Base-by-base conservation (phyloP, 2,113 vertebrate genomes). In the Myanophis thanlyinensis region DNA sequence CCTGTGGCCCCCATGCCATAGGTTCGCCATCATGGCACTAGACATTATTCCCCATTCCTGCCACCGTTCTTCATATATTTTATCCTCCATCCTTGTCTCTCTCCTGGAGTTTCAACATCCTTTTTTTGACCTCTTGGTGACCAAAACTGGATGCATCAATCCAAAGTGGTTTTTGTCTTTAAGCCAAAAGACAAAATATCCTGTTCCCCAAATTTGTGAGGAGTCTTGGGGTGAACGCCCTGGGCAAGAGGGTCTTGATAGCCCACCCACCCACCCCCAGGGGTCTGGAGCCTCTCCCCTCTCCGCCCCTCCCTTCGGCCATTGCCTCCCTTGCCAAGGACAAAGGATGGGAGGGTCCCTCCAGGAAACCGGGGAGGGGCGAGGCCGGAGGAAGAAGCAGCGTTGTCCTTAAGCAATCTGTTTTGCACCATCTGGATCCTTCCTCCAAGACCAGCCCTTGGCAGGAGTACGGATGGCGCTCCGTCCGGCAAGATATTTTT, bases 151-250 rank as follows among this genome's bases (percentile, higher is more conserved):
- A 22, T 56, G 54, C 54, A n/a, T n/a, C n/a, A n/a, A n/a, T n/a
- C n/a, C n/a, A n/a, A n/a, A n/a, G n/a, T n/a, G n/a, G n/a, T n/a
- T n/a, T n/a, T n/a, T n/a, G n/a, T n/a, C n/a, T n/a, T n/a, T n/a
- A n/a, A n/a, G n/a, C n/a, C n/a, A n/a, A n/a, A n/a, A n/a, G n/a
- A n/a, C n/a, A n/a, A n/a, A n/a, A n/a, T n/a, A 8, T 27, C 54
- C 54, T 27, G 23, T 27, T 56, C 0, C 0, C 54, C 54, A 3
- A 9, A 56, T 2, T 0, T 4, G 7, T 3, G 53, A 54, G 2
- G 22, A 56, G 53, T 6, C 54, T 56, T 35, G 49, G 20, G 1
- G 2, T 13, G 30, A 8, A 3, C 13, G 2, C 48, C 22, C 48
- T 40, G 88, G 30, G 30, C 27, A 54, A 40, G n/a, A 59, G 15